These are phyloP conservation scores for Andricus grossulariae DNA, from an alignment of 1,140 invertebrate species.

Conservation along the genomic window DNA sequence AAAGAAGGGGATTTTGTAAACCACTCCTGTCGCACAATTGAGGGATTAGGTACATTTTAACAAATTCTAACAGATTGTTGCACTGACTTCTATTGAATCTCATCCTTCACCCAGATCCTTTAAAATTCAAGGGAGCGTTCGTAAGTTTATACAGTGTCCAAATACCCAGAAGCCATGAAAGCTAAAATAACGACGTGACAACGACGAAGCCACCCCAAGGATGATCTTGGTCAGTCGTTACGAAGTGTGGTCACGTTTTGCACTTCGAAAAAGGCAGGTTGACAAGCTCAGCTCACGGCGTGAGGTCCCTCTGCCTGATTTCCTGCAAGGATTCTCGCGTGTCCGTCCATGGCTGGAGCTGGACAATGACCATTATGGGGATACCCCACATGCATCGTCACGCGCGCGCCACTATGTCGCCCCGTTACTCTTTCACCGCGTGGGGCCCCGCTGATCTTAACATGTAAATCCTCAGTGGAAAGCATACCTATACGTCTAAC, in stretches of 20 bases:
- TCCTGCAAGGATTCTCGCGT: slow-evolving; percentile 59
- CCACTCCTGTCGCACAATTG: background rate
- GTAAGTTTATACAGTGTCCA: slow-evolving; percentile 3
- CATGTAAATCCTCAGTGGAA: slow-evolving; percentile 36
- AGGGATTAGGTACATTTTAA: background rate
- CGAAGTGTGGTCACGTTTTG: slow-evolving; percentile 58
- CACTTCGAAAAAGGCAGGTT: slow-evolving; percentile 48
- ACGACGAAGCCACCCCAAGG: slow-evolving; percentile 30
- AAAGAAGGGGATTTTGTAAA: too few relatives aligned
- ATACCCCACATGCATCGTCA: slow-evolving; percentile 63
- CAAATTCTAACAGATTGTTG: background rate
- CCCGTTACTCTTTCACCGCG: slow-evolving; percentile 53
- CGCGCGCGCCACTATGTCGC: slow-evolving; percentile 63
- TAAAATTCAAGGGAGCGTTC: background rate
- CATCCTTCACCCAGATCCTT: background rate
- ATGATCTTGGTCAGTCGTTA: slow-evolving; percentile 39
- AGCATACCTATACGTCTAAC: slow-evolving; percentile 36
- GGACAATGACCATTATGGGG: slow-evolving; percentile 62
- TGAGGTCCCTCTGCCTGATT: slow-evolving; percentile 61
- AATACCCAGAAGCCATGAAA: slow-evolving; percentile 29
- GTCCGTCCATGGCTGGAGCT: slow-evolving; percentile 42
- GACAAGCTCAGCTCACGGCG: slow-evolving; percentile 64
- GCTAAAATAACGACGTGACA: slow-evolving; percentile 46
- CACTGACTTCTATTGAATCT: background rate
- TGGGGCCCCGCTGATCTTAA: slow-evolving; percentile 46